Evolutionary conservation across 2,113 vertebrate genomes (phyloP), one percentile per base, ranked within the genome.

Genomic region (Vicugna pacos): DNA sequence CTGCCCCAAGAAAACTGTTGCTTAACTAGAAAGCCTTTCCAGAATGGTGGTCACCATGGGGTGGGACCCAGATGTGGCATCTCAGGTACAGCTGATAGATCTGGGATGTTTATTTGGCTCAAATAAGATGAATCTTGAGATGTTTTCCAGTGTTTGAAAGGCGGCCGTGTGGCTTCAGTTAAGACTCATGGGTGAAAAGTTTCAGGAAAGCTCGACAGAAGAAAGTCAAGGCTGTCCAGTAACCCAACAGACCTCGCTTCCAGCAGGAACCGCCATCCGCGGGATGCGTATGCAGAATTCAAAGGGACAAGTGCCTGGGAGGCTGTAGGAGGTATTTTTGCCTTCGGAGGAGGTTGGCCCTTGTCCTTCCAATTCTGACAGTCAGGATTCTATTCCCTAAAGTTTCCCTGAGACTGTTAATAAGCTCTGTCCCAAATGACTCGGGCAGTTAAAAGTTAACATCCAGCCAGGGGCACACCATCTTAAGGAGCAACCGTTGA

Each of bases 331-430:
- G 15, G 46, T 35, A 35, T 6, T 72, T 62, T 58, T 48, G 90
- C 4, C 24, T 46, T 54, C 56, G 2, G n/a, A 70, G 35, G 60
- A 65, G 38, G 86, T 56, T 67, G 12, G 19, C 22, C 2, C 3
- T 19, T 2, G 15, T 65, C 60, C 42, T 69, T 77, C 46, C 9
- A 9, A 52, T 30, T 60, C 52, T 16, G 88, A 38, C 75, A 52
- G 38, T 67, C 30, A 16, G 62, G 75, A 83, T 76, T 96, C 50
- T 67, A 32, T 86, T 95, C 95, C 89, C 80, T 16, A 30, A 15
- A 28, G 17, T 85, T 97, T 86, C n/a, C 60, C 58, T 64, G 83
- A 64, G 28, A 30, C 13, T 32, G 52, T 32, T 24, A 8, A 22
- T n/a, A 60, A 65, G 62, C 56, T 81, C 42, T 87, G 56, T 58